These are phyloP conservation scores for Acrobasis consociella DNA, from an alignment of 2,888 invertebrate species.

Conservation along the genomic window DNA sequence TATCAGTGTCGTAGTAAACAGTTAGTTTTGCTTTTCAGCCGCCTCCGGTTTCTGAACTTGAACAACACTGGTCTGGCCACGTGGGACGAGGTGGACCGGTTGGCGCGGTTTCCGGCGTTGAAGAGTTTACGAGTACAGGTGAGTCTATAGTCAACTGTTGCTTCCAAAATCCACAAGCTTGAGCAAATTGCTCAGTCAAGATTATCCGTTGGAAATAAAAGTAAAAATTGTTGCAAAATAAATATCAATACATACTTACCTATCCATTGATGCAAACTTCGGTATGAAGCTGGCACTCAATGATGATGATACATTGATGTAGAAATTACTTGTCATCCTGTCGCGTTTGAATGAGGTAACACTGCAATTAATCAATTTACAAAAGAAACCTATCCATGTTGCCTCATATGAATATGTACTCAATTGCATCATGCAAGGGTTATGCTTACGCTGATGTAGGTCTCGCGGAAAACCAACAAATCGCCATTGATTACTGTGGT, in stretches of 20 bases:
- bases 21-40: slow-evolving; percentile 67
- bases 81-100: slow-evolving; percentile 95
- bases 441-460: slow-evolving; percentile 1
- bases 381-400: slow-evolving; percentile 6
- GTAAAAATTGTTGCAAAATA: background rate
- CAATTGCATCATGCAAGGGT: slow-evolving; percentile 7
- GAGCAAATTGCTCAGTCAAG: too few relatives aligned
- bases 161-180: too few relatives aligned
- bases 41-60: slow-evolving; percentile 90
- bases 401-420: slow-evolving; percentile 2
- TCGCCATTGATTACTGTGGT: slow-evolving; percentile 15
- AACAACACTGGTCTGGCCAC: slow-evolving; percentile 91
- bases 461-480: slow-evolving; percentile 4
- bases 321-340: background rate
- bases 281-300: too few relatives aligned
- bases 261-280: too few relatives aligned
- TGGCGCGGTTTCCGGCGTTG: slow-evolving; percentile 91
- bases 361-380: background rate
- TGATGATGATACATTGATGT: background rate
- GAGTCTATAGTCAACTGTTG: slow-evolving; percentile 35
- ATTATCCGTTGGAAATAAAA: background rate
- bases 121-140: slow-evolving; percentile 93
- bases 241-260: too few relatives aligned
- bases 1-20: slow-evolving; percentile 27
- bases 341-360: background rate